Evolutionary conservation across 2,113 vertebrate genomes (phyloP).

Genomic region (Petrocephalus microphthalmus): DNA sequence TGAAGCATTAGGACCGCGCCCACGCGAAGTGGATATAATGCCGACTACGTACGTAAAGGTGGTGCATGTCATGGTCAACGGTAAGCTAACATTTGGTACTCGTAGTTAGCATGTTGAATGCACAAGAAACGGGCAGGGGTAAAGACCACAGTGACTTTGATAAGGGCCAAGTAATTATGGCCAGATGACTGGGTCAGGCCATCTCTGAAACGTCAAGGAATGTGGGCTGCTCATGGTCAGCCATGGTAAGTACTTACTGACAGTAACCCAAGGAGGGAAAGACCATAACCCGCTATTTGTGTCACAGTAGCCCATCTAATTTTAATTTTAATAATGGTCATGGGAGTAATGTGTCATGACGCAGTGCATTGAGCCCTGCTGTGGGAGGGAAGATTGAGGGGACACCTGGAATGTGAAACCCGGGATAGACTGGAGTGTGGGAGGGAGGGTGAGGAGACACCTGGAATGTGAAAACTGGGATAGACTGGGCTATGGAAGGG

Average conservation of each 20-base stretch:
- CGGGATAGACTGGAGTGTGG: background rate
- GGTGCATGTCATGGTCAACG: background rate
- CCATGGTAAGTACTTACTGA: background rate
- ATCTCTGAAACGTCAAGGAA: background rate
- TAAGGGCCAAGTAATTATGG: background rate
- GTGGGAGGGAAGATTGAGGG: background rate
- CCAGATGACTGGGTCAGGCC: background rate
- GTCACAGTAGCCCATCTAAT: background rate
- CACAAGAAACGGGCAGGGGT: background rate
- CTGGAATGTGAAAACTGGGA: background rate
- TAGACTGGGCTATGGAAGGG: no score
- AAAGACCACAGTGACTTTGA: no score
- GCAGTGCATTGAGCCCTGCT: background rate
- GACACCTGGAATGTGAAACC: background rate
- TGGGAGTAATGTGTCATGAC: background rate
- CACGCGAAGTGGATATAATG: background rate
- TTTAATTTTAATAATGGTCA: background rate
- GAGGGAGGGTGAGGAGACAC: background rate
- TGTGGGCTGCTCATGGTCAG: background rate
- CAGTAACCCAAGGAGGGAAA: background rate
- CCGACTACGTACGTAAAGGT: background rate
- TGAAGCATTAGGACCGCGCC: background rate
- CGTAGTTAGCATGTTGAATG: background rate
- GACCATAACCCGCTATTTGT: background rate
- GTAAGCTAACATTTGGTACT: background rate